Base-by-base conservation (phyloP, 2,888 invertebrate species). In the Nymphalis urticae region DNA sequence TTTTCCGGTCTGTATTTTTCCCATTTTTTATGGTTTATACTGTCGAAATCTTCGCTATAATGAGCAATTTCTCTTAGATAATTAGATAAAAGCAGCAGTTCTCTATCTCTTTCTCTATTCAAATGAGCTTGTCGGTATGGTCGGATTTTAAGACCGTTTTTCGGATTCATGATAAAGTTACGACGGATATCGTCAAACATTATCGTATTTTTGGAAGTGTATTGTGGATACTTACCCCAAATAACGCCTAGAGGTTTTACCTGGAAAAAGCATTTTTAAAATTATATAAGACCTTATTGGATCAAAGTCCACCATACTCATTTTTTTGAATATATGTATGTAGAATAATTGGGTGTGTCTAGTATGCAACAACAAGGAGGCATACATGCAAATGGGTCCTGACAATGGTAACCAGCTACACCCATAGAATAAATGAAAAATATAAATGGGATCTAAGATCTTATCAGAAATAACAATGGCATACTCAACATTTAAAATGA, bases 81-180 rank as follows among this genome's bases (percentile, higher is more conserved):
- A 58, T 95, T 95, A 0, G 97, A 94, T 10, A 99, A 88, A 75
- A 96, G 95, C 0, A 98, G 77, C 17, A 99, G 86, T 85, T 99
- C 98, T 64, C 94, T 93, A 81, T 99, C 99, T 65, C 94, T 96
- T 64, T 95, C 94, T 61, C 98, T 94, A 84, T 97, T 98, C 1
- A 96, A 86, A 81, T 98, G 98, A 0, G 98, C 98, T 81, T 98
- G 96, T 7, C 96, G 94, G 85, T 98, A 99, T 0, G 98, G 96
- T 80, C 96, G 94, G 78, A 99, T 98, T 86, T 96, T 96, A 0
- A 99, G 91, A 0, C 99, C 99, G 70, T 96, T 97, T 78, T 97
- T 97, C 0, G 98, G 98, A 86, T 99, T 99, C 98, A 99, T 98
- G 51, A 98, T 94, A 81, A 99, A 99, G 88, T 99, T 99, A 76